Evolutionary conservation across 2,113 vertebrate genomes (phyloP).

Genomic region (Charadrius vociferus): DNA sequence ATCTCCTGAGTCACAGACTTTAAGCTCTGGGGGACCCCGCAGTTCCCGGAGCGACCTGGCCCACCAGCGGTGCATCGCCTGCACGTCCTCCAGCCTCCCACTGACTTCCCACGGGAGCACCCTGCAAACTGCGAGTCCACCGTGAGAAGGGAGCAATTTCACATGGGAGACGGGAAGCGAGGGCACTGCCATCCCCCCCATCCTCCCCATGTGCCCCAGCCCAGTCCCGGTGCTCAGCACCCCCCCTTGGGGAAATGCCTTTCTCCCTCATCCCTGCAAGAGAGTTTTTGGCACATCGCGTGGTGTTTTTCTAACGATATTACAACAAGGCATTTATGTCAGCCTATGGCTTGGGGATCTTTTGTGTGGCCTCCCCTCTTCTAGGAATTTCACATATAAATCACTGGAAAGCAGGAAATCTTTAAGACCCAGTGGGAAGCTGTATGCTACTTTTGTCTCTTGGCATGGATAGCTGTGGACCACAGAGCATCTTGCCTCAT

Average conservation of each 20-base stretch:
- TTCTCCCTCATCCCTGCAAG: background rate
- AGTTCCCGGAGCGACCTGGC: background rate
- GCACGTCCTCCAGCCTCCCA: background rate
- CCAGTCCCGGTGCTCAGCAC: background rate
- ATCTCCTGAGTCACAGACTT: conserved; percentile 43
- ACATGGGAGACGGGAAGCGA: background rate
- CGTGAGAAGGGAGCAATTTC: rapidly evolving
- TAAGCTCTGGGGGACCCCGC: background rate
- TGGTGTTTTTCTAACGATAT: background rate
- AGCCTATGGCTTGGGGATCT: background rate
- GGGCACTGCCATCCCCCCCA: background rate
- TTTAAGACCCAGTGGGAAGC: background rate
- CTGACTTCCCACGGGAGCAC: background rate
- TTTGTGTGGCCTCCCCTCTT: background rate
- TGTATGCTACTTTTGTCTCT: background rate
- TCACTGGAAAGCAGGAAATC: conserved; percentile 1
- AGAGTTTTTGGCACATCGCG: background rate
- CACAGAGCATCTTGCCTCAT: background rate
- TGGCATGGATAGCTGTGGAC: background rate
- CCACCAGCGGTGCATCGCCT: background rate
- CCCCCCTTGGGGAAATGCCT: background rate
- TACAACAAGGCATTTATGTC: background rate
- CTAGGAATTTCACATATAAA: conserved; percentile 21
- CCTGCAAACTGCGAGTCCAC: background rate
- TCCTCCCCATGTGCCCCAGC: rapidly evolving